Base-by-base conservation (phyloP, 1,140 invertebrate genomes). In the Eueides isabella region DNA sequence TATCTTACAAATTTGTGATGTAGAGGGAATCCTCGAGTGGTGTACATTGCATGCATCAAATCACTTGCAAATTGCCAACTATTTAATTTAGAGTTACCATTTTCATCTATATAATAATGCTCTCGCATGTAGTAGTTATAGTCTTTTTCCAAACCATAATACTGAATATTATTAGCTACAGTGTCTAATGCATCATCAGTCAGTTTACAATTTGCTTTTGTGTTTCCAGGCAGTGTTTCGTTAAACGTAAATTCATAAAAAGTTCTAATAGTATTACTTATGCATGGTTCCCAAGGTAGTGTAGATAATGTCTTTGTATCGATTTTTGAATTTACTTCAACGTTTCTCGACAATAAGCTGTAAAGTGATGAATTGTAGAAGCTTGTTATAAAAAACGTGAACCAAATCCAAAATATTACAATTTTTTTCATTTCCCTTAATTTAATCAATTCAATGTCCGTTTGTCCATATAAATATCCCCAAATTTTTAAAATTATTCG, bases 301-400 rank as follows among this genome's bases (percentile, higher is more conserved):
- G 16, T 16, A 11, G 65, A 72, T 16, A 87, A 72, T 61, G 80
- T 1, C 67, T 61, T 14, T 44, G 61, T 30, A 12, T 67, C n/a
- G 41, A 72, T 66, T 33, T 78, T 63, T 11, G 33, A 35, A 48
- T 67, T 75, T 30, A 76, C 71, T 19, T 81, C 78, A 14, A 79
- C 63, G 33, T 75, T 77, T 2, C 77, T 75, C 14, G 87, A 82
- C 14, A 83, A 74, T 62, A 87, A 75, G 72, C 80, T 88, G 19
- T 72, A 83, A 61, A 83, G 79, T 35, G 79, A 81, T 16, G 86
- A 85, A 38, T 75, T 86, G 65, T 89, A 89, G 71, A 89, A 87
- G 62, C 71, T 87, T 2, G 35, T 78, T 5, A 89, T 79, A n/a
- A 84, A 88, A 75, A 84, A 89, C 48, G 86, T 80, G 61, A 86